phyloP scores from a whole-genome alignment of 2,888 invertebrate genomes.

The Agrilus biguttatus region DNA sequence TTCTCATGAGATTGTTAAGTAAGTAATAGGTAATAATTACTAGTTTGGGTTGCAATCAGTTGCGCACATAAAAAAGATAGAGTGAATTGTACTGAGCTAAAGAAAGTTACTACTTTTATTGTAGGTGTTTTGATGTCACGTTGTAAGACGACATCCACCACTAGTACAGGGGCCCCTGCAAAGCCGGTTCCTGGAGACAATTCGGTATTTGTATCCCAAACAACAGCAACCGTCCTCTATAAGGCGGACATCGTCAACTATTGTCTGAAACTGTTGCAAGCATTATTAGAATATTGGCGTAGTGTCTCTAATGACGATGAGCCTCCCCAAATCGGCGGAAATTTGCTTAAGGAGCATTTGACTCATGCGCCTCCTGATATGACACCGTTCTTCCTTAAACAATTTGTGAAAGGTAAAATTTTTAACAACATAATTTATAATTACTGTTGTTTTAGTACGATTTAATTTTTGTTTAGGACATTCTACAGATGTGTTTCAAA shows the following conservation, averaged over 20 bases:
- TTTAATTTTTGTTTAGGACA: slow-evolving; percentile 40
- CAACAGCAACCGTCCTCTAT: slow-evolving; percentile 54
- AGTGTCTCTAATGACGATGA: slow-evolving; percentile 32
- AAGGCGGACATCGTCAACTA: slow-evolving; percentile 58
- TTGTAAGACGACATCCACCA: slow-evolving; percentile 39
- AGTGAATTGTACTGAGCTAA: no score
- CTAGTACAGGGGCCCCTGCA: slow-evolving; percentile 18
- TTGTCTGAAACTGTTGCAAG: slow-evolving; percentile 55
- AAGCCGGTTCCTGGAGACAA: slow-evolving; percentile 34
- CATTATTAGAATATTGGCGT: slow-evolving; percentile 67
- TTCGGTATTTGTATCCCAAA: slow-evolving; percentile 47
- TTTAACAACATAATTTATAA: not conserved
- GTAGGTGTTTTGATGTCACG: slow-evolving; percentile 63
- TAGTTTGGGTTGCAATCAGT: no score
- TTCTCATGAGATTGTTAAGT: slow-evolving; percentile 78
- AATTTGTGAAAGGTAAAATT: slow-evolving; percentile 65
- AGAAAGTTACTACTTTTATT: not conserved
- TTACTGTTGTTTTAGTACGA: no score
- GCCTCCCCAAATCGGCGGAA: slow-evolving; percentile 39
- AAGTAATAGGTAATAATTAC: slow-evolving; percentile 26
- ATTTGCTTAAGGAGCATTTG: slow-evolving; percentile 67
- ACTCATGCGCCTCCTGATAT: slow-evolving; percentile 80
- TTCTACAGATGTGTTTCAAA: slow-evolving; percentile 83
- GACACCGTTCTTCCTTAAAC: slow-evolving; percentile 87
- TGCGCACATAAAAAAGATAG: no score